Base-by-base conservation (phyloP, 2,797 vertebrate genomes). In the Cichlasoma orientale region DNA sequence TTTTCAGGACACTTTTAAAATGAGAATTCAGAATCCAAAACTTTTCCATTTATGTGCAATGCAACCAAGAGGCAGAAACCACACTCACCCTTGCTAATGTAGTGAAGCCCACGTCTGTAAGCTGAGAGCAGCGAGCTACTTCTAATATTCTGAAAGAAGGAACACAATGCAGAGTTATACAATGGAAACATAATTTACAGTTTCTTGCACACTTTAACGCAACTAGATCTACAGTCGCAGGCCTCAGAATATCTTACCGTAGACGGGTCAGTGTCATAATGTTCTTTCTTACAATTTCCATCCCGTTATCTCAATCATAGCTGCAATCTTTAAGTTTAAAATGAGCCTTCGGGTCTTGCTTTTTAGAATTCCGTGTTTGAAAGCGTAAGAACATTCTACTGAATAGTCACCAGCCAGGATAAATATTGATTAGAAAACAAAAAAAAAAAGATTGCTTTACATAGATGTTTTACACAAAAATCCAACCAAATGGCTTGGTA, bases 31-130 rank as follows among this genome's bases (percentile, higher is more conserved):
- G 44, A 25, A 50, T 31, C 44, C 41, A 68, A 68, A 12, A 11
- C 61, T 41, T 41, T 53, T 8, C 19, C 50, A 8, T 84, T 41
- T n/a, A 13, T 54, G 11, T 47, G 27, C 23, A 68, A 53, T 47
- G 56, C 47, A 59, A 19, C 13, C 7, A 23, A 10, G 21, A 68
- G 6, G 1, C 10, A 21, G 2, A 63, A 4, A 55, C 2, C 23
- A 56, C 25, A 90, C 97, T 97, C 92, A 99, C 98, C 95, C 97
- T 96, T 57, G 98, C 98, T 90, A 99, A 95, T 74, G 98, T 97
- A 85, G 97, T 98, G 86, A 99, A 99, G 76, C 98, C 98, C 90
- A 97, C 97, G 41, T 99, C 98, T 91, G 98, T 99, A 80, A 99
- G 96, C 29, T 99, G 98, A 78, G 98, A 99, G 93, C 98, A 99